A percentile compares a stretch with the other conserved stretches of the same genome.
Conservation (phyloP, 37 sponge, comb jelly and placozoan genomes). For the Agelas oroides region DNA sequence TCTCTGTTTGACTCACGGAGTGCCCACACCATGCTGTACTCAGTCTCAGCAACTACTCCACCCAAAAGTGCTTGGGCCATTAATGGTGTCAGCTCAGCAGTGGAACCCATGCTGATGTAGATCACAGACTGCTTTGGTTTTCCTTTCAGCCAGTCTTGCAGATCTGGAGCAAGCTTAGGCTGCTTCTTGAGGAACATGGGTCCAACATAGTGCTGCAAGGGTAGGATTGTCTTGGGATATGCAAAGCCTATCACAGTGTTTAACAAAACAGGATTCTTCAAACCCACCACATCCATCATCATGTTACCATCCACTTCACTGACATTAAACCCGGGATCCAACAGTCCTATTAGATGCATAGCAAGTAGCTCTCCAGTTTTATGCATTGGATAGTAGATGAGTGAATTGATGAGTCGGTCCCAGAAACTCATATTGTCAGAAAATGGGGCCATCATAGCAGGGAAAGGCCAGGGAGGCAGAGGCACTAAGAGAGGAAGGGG, state of each 20-base stretch:
- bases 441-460: no score
- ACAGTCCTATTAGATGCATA: no score
- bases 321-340: no score
- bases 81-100: constrained; percentile 3
- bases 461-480: no score
- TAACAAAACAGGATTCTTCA: no score
- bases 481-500: no score
- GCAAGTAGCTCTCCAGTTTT: no score
- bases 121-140: constrained; percentile 26
- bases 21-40: constrained; percentile 41
- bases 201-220: constrained; percentile 33
- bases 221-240: constrained; percentile 7
- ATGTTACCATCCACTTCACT: no score
- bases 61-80: neutral
- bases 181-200: neutral
- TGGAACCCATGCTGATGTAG: constrained; percentile 43
- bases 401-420: no score
- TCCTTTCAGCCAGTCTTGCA: constrained; percentile 12
- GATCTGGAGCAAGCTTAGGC: constrained; percentile 11
- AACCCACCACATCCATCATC: no score
- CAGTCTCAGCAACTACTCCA: neutral
- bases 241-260: constrained; percentile 33
- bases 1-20: constrained; percentile 16
- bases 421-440: no score
- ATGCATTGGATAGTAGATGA: no score